Evolutionary conservation across 2,113 vertebrate genomes (phyloP).

Genomic region (Hymenochirus boettgeri): DNA sequence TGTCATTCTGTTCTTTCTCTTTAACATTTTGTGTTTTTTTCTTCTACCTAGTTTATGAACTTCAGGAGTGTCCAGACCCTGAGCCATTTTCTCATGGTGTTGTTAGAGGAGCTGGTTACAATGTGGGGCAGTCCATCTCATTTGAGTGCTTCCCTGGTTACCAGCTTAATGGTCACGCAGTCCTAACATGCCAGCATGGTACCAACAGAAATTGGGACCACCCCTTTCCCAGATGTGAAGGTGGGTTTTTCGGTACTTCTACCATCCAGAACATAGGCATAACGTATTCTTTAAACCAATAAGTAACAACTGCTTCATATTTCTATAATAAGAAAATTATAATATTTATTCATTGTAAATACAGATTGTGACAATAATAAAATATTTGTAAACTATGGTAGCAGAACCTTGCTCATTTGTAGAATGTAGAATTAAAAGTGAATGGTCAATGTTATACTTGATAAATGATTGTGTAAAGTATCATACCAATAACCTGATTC

Average conservation of each 20-base stretch:
- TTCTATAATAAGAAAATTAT: too few species aligned
- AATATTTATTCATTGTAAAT: too few species aligned
- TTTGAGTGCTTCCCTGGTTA: slow-evolving; percentile 92
- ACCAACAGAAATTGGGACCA: slow-evolving; percentile 95
- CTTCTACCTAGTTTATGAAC: slow-evolving; percentile 77
- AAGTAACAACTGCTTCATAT: too few species aligned
- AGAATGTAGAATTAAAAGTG: too few species aligned
- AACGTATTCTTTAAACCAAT: not conserved
- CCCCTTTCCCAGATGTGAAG: slow-evolving; percentile 90
- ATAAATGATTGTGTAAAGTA: too few species aligned
- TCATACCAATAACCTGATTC: too few species aligned
- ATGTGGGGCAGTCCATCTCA: slow-evolving; percentile 94
- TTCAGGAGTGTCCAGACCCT: slow-evolving; percentile 91
- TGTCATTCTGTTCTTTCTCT: too few species aligned
- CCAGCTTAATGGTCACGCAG: slow-evolving; percentile 80
- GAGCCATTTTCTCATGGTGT: slow-evolving; percentile 87
- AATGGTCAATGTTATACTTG: too few species aligned
- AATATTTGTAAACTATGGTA: too few species aligned
- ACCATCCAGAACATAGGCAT: not conserved
- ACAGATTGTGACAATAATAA: too few species aligned
- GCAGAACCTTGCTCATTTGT: too few species aligned
- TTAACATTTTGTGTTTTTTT: too few species aligned
- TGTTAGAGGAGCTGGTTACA: slow-evolving; percentile 91
- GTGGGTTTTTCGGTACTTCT: slow-evolving; percentile 58
- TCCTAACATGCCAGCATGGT: slow-evolving; percentile 93